A percentile compares a stretch with the other conserved stretches of the same genome.
Evolutionary conservation across 2,888 invertebrate species (phyloP).

Genomic region (Mimas tiliae): DNA sequence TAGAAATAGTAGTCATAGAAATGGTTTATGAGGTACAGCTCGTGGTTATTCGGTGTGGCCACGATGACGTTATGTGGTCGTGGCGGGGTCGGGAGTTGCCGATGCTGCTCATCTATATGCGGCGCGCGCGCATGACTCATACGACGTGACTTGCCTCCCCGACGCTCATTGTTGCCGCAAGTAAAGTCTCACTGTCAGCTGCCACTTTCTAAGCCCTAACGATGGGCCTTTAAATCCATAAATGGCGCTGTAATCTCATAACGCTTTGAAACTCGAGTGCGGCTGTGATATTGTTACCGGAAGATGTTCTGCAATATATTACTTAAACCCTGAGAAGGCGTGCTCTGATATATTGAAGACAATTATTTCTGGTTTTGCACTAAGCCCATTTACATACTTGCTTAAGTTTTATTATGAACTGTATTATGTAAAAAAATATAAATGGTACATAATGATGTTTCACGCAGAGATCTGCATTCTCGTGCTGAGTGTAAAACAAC

Average conservation of each 20-base stretch:
- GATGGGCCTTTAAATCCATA: slow-evolving; percentile 52
- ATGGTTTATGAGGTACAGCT: neutral
- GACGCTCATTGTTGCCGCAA: slow-evolving; percentile 53
- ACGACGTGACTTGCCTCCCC: slow-evolving; percentile 68
- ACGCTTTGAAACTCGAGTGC: slow-evolving; percentile 25
- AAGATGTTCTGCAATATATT: neutral
- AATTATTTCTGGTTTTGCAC: neutral
- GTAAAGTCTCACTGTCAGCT: slow-evolving; percentile 49
- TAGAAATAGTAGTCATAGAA: neutral
- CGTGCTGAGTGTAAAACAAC: neutral
- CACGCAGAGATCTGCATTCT: neutral
- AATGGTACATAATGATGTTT: neutral
- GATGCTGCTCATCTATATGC: slow-evolving; percentile 67
- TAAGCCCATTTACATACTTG: neutral
- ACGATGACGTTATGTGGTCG: slow-evolving; percentile 34
- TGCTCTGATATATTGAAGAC: neutral
- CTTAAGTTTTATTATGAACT: neutral
- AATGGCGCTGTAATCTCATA: slow-evolving; percentile 49
- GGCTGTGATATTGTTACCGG: neutral
- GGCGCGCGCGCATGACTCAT: slow-evolving; percentile 56
- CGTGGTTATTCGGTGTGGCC: neutral
- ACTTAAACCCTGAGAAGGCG: neutral
- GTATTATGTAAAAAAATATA: neutral
- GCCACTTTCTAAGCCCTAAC: slow-evolving; percentile 59
- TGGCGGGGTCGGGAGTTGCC: slow-evolving; percentile 34